phyloP scores from a whole-genome alignment of 1,140 invertebrate genomes.

The Drosophila eugracilis region DNA sequence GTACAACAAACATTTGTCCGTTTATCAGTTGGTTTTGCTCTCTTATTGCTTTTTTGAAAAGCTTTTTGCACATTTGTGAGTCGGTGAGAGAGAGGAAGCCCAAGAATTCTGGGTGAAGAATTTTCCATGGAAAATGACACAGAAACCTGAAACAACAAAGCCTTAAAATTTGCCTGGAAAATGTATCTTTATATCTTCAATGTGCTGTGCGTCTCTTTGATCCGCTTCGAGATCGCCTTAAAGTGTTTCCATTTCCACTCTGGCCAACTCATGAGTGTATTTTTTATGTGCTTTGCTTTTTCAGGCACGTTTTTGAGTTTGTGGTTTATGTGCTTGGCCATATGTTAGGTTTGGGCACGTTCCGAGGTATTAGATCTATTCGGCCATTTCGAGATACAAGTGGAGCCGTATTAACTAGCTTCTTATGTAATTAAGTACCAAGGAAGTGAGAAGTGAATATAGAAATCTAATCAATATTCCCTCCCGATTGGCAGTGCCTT shows the following conservation, averaged over 20 bases:
- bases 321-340: constrained; percentile 20
- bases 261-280: constrained; percentile 9
- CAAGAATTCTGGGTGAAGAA: constrained; percentile 4
- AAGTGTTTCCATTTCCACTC: constrained; percentile 26
- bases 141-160: constrained; percentile 49
- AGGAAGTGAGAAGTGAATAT: too few relatives aligned
- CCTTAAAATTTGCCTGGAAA: constrained; percentile 17
- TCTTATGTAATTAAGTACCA: too few relatives aligned
- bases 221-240: constrained; percentile 49
- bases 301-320: constrained; percentile 38
- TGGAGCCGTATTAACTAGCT: too few relatives aligned
- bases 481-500: background rate
- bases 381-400: constrained; percentile 16
- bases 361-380: constrained; percentile 7
- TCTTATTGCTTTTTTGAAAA: constrained; percentile 40
- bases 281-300: constrained; percentile 31
- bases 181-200: constrained; percentile 20
- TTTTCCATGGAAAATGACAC: constrained; percentile 38
- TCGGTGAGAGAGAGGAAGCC: constrained; percentile 13
- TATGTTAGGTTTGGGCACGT: constrained; percentile 13
- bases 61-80: constrained; percentile 58
- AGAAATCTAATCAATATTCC: background rate
- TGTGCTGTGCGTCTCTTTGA: constrained; percentile 20
- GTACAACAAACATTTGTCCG: constrained; percentile 59
- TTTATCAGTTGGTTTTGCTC: constrained; percentile 60